Percentiles rank a stretch among this genome's conserved stretches.
These are phyloP conservation scores for Deladenus siricidicola DNA, from an alignment of 2,888 invertebrate species.

Conservation along the genomic window DNA sequence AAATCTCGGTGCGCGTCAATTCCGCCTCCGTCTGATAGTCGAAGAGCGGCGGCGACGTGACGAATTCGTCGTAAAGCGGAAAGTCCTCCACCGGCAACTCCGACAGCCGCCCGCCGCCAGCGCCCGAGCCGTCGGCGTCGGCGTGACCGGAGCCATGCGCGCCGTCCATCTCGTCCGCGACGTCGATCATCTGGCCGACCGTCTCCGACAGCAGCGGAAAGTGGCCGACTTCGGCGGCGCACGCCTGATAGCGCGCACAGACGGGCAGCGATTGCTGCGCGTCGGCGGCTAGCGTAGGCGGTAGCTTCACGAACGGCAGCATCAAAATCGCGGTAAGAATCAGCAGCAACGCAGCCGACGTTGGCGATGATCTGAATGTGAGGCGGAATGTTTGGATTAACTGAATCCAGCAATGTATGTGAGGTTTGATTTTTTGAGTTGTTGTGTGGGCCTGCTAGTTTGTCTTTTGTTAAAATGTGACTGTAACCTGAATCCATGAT, in stretches of 20 bases:
- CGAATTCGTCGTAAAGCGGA: constrained; percentile 24
- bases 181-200: constrained; percentile 1
- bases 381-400: too few species aligned
- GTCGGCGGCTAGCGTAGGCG: background rate
- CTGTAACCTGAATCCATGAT: too few species aligned
- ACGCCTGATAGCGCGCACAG: constrained; percentile 17
- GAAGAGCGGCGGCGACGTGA: constrained; percentile 11
- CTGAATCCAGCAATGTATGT: too few species aligned
- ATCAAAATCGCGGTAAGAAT: too few species aligned
- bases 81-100: constrained; percentile 4
- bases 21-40: constrained; percentile 14
- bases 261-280: background rate
- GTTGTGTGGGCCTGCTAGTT: too few species aligned
- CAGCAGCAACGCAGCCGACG: too few species aligned
- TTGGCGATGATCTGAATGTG: too few species aligned
- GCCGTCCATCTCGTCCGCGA: background rate
- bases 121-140: constrained; percentile 1
- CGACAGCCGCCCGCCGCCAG: background rate
- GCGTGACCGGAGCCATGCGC: constrained; percentile 3
- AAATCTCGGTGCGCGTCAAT: constrained; percentile 10
- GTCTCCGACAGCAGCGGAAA: constrained; percentile 16
- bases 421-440: too few species aligned
- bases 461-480: too few species aligned
- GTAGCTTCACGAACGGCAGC: too few species aligned
- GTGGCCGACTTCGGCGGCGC: constrained; percentile 16